Percentiles rank a stretch among this genome's conserved stretches.
Evolutionary conservation across 64 coral and sea anemone species (phyloP).

Genomic region (Trachythela sp.): DNA sequence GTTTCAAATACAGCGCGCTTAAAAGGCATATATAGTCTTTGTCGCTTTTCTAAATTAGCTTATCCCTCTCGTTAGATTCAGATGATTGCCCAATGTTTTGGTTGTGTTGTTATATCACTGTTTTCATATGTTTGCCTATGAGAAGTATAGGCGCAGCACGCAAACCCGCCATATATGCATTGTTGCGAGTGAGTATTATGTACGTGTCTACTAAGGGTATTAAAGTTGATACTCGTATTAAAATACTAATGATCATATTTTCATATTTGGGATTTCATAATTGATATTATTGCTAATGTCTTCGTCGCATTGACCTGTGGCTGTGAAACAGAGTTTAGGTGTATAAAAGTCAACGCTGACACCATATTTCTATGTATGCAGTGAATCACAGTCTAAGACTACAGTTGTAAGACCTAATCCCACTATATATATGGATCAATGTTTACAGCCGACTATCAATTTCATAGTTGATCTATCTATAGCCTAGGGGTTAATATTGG

Average conservation of each 20-base stretch:
- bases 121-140: too few species aligned
- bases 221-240: neutral
- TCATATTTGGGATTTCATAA: neutral
- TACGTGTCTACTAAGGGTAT: too few species aligned
- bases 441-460: neutral
- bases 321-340: neutral
- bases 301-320: neutral
- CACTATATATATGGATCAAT: neutral
- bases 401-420: neutral
- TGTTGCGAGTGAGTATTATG: too few species aligned
- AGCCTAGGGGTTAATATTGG: neutral
- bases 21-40: neutral
- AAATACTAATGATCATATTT: neutral
- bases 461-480: neutral
- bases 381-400: neutral
- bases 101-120: neutral
- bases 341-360: neutral
- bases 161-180: too few species aligned
- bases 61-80: neutral
- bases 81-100: neutral
- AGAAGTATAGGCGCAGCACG: too few species aligned
- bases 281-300: neutral
- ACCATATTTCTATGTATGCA: neutral
- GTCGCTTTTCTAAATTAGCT: neutral
- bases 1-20: neutral